Conservation (phyloP, 2,797 vertebrate genomes). For the Karalla daura region DNA sequence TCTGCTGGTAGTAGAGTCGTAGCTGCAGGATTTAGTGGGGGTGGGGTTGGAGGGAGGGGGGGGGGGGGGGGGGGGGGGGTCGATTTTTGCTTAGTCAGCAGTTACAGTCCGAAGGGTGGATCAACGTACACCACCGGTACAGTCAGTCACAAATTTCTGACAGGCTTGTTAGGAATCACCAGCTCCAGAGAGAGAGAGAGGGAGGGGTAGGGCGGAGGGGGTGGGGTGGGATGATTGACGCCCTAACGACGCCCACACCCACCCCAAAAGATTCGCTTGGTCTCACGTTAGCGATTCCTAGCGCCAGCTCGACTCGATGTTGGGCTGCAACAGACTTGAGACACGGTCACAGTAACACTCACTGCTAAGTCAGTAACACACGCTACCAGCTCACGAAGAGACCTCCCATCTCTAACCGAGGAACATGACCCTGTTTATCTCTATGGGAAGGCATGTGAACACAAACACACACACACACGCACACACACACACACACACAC, state of each 20-base stretch:
- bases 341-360: conserved; percentile 74
- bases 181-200: no score
- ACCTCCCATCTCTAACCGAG: conserved; percentile 57
- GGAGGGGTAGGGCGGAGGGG: no score
- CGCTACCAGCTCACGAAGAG: conserved; percentile 62
- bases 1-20: conserved; percentile 57
- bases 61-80: no score
- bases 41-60: no score
- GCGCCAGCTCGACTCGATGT: conserved; percentile 60
- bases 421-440: conserved; percentile 81
- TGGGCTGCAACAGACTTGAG: conserved; percentile 62
- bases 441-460: conserved; percentile 71
- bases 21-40: no score
- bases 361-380: conserved; percentile 73
- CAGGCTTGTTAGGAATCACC: conserved; percentile 23
- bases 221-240: no score
- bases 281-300: conserved; percentile 55
- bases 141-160: conserved; percentile 28
- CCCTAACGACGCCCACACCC: no score
- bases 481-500: conserved; percentile 79
- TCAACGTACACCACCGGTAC: conserved; percentile 11
- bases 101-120: conserved; percentile 24
- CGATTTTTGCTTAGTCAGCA: conserved; percentile 37
- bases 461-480: conserved; percentile 79
- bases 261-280: no score